These are phyloP conservation scores for Volucella zonaria DNA, from an alignment of 2,888 invertebrate species.

Conservation along the genomic window DNA sequence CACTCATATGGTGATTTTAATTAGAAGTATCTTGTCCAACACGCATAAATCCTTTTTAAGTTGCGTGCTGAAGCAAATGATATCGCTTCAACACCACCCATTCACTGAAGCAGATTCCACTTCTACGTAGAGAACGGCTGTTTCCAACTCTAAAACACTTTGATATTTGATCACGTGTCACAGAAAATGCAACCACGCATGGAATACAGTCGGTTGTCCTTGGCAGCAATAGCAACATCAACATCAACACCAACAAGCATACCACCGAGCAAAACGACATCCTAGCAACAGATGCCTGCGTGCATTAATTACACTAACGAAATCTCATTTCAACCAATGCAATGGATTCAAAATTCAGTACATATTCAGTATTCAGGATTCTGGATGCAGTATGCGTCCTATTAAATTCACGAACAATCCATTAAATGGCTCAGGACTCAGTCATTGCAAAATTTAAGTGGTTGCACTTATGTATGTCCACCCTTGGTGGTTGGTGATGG, in stretches of 20 bases:
- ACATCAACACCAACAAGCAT: too few relatives aligned
- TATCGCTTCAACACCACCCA: constrained; percentile 27
- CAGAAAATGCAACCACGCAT: constrained; percentile 60
- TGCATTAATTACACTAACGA: constrained; percentile 70
- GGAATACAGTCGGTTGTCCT: constrained; percentile 63
- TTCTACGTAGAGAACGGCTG: background rate
- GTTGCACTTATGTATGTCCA: constrained; percentile 58
- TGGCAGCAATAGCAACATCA: constrained; percentile 50
- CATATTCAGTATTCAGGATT: too few relatives aligned
- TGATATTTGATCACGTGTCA: constrained; percentile 74
- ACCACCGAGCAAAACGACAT: constrained; percentile 15
- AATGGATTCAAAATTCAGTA: constrained; percentile 35
- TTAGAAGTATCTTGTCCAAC: constrained; percentile 66
- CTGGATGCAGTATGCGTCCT: constrained; percentile 4
- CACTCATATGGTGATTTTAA: constrained; percentile 47
- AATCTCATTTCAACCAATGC: constrained; percentile 54
- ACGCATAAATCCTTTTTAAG: constrained; percentile 62
- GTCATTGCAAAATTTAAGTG: constrained; percentile 59
- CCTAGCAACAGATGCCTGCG: constrained; percentile 73
- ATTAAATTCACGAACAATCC: constrained; percentile 55
- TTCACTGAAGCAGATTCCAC: constrained; percentile 3
- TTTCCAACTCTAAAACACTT: constrained; percentile 54
- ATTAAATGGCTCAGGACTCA: constrained; percentile 58
- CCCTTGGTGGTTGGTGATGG: constrained; percentile 11
- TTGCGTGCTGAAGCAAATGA: constrained; percentile 69